These are phyloP conservation scores for Campaea margaritaria DNA, from an alignment of 2,888 invertebrate genomes.

Conservation along the genomic window DNA sequence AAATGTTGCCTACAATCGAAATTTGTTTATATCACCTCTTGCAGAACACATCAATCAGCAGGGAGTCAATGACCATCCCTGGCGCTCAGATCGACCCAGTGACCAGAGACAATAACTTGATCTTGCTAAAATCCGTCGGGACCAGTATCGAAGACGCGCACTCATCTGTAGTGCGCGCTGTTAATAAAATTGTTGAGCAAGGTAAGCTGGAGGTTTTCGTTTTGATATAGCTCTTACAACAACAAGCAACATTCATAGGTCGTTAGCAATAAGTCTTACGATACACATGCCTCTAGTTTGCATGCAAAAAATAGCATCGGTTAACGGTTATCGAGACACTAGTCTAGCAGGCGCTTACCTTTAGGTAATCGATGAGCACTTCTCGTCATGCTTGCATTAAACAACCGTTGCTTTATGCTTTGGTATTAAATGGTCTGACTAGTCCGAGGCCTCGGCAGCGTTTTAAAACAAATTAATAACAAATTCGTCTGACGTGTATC, in stretches of 20 bases:
- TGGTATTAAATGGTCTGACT: too few relatives aligned
- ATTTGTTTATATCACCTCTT: not conserved
- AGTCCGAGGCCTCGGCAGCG: too few relatives aligned
- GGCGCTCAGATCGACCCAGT: constrained; percentile 54
- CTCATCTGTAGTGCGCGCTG: constrained; percentile 45
- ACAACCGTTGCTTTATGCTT: too few relatives aligned
- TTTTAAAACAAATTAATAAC: not conserved
- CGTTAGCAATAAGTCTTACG: too few relatives aligned
- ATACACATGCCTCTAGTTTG: too few relatives aligned
- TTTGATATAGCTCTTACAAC: too few relatives aligned
- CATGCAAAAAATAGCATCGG: too few relatives aligned
- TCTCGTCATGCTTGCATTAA: too few relatives aligned
- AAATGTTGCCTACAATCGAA: not conserved
- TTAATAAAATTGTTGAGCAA: constrained; percentile 44
- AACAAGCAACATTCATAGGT: too few relatives aligned
- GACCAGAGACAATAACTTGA: constrained; percentile 59
- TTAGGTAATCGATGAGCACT: too few relatives aligned
- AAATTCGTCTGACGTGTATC: not conserved
- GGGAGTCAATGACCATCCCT: constrained; percentile 42
- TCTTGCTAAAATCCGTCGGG: constrained; percentile 55
- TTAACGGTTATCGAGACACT: too few relatives aligned
- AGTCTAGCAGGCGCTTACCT: too few relatives aligned
- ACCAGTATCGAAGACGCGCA: constrained; percentile 54
- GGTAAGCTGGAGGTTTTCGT: constrained; percentile 39
- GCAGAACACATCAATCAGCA: constrained; percentile 42